These are phyloP conservation scores for Apodemia mormo DNA, from an alignment of 2,888 invertebrate genomes.

Conservation along the genomic window DNA sequence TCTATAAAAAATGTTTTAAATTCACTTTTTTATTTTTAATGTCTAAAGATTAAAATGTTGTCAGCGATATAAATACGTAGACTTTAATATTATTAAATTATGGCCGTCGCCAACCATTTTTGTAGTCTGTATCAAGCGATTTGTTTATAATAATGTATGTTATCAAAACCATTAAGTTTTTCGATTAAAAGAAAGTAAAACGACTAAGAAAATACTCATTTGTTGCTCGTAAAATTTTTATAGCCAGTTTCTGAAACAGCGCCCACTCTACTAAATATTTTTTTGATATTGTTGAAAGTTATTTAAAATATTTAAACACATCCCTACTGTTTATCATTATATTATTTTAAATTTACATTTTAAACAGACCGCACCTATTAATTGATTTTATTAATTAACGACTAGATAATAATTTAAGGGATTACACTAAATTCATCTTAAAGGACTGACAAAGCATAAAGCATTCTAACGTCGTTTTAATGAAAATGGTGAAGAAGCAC, in stretches of 20 bases:
- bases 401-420: constrained; percentile 3
- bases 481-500: too few relatives aligned
- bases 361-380: constrained; percentile 7
- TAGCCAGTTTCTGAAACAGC: constrained; percentile 13
- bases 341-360: neutral
- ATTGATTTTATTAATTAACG: constrained; percentile 6
- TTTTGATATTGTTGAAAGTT: constrained; percentile 11
- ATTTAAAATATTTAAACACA: neutral
- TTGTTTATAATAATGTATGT: constrained; percentile 2
- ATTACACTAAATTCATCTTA: neutral
- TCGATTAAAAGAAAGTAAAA: constrained; percentile 30
- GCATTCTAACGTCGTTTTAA: neutral
- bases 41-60: neutral
- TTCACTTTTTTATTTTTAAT: too few relatives aligned
- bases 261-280: constrained; percentile 7
- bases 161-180: constrained; percentile 17
- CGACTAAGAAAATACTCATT: constrained; percentile 28
- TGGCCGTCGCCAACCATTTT: neutral
- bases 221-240: constrained; percentile 34
- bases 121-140: neutral
- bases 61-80: neutral
- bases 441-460: neutral
- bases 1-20: too few relatives aligned
- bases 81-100: neutral
- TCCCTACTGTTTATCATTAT: neutral